A percentile compares a stretch with the other conserved stretches of the same genome.
Evolutionary conservation across 1,140 invertebrate genomes (phyloP).

Genomic region (Aphaenogaster floridana): DNA sequence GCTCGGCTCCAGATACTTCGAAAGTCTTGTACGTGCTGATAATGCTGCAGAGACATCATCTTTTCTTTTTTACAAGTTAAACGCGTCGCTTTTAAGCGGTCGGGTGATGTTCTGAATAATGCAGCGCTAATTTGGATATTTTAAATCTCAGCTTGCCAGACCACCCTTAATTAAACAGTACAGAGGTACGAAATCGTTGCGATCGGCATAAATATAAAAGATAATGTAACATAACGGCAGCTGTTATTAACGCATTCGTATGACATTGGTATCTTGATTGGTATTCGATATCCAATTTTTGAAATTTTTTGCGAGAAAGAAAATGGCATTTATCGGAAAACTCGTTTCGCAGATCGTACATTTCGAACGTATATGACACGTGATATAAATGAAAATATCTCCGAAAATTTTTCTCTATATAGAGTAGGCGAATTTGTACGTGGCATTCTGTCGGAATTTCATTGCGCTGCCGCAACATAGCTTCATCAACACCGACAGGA

Average conservation of each 20-base stretch:
- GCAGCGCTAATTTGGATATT: constrained; percentile 12
- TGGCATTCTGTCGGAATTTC: constrained; percentile 25
- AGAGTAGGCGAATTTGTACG: neutral
- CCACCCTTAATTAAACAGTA: constrained; percentile 25
- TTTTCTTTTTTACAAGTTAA: constrained; percentile 36
- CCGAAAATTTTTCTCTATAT: constrained; percentile 2
- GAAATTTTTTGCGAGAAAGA: neutral
- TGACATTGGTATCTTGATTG: neutral
- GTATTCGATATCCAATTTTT: neutral
- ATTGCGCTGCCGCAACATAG: neutral
- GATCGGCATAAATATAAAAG: neutral
- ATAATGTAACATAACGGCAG: neutral
- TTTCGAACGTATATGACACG: neutral
- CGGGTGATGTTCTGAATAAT: constrained; percentile 23
- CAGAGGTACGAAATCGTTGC: neutral
- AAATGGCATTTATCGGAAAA: constrained; percentile 25
- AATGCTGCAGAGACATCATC: constrained; percentile 34
- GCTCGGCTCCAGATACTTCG: constrained; percentile 66
- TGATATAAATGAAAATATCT: constrained; percentile 48
- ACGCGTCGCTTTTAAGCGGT: neutral
- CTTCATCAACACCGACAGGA: neutral
- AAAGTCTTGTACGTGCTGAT: constrained; percentile 56
- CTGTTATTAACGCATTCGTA: neutral
- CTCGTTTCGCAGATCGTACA: constrained; percentile 13
- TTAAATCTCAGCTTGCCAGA: constrained; percentile 10